Evolutionary conservation across 2,113 vertebrate genomes (phyloP).

Genomic region (Bolborhynchus lineola): DNA sequence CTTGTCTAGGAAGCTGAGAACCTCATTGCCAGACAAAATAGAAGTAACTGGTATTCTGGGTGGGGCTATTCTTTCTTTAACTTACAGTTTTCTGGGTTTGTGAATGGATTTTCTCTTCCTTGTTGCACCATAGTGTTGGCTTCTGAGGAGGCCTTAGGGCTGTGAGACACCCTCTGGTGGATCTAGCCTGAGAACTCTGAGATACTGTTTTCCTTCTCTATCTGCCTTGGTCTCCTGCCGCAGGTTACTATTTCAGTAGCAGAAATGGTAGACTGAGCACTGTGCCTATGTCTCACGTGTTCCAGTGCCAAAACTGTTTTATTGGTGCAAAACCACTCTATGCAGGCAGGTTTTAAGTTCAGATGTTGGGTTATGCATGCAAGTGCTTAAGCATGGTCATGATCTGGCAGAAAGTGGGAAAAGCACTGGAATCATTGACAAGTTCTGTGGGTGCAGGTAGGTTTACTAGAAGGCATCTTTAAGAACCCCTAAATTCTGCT

Average conservation of each 20-base stretch:
- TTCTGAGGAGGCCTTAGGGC: neutral
- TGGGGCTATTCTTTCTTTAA: constrained; percentile 35
- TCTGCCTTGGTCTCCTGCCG: neutral
- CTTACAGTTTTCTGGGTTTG: constrained; percentile 26
- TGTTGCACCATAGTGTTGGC: neutral
- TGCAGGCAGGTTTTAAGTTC: neutral
- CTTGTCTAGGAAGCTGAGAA: constrained; percentile 53
- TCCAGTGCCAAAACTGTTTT: neutral
- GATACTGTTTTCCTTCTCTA: neutral
- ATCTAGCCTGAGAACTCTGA: neutral
- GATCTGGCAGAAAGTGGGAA: neutral
- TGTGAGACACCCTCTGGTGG: neutral
- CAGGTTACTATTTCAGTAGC: neutral
- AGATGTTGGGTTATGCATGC: neutral
- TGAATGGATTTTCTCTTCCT: constrained; percentile 55
- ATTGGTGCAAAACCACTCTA: neutral
- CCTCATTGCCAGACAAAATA: constrained; percentile 54
- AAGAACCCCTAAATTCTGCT: neutral
- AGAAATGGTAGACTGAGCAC: neutral
- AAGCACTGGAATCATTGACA: neutral
- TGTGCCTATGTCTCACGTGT: fast-evolving
- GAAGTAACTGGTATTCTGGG: constrained; percentile 26
- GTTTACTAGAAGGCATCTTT: neutral
- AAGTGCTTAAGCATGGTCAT: neutral
- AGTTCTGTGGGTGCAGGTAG: fast-evolving